Percentiles rank a stretch among this genome's conserved stretches.
These are phyloP conservation scores for Synergus umbraculus DNA, from an alignment of 2,888 invertebrate genomes.

Conservation along the genomic window DNA sequence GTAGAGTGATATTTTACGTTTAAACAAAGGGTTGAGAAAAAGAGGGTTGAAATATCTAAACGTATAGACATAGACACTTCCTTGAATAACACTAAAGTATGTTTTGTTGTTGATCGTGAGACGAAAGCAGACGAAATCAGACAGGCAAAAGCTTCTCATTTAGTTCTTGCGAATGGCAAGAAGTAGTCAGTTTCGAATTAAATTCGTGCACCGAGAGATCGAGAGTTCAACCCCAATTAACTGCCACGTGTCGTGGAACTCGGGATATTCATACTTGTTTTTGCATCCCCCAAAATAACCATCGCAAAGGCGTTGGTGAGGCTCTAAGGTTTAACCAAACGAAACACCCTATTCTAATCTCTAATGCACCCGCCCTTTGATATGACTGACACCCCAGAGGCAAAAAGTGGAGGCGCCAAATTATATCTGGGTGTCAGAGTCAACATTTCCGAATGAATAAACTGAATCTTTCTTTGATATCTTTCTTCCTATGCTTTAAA, in stretches of 20 bases:
- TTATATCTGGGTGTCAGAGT: slow-evolving; percentile 44
- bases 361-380: slow-evolving; percentile 63
- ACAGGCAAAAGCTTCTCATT: slow-evolving; percentile 18
- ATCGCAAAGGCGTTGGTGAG: slow-evolving; percentile 50
- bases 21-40: too few species aligned
- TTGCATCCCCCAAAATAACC: slow-evolving; percentile 54
- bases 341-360: slow-evolving; percentile 60
- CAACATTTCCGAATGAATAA: slow-evolving; percentile 47
- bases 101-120: not conserved
- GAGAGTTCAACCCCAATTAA: slow-evolving; percentile 65
- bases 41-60: not conserved
- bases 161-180: slow-evolving; percentile 26
- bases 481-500: too few species aligned
- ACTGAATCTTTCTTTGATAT: not conserved
- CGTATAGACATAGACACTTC: not conserved
- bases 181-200: slow-evolving; percentile 45
- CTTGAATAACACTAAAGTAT: not conserved
- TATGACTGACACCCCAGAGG: slow-evolving; percentile 51
- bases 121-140: not conserved
- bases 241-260: slow-evolving; percentile 62
- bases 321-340: slow-evolving; percentile 57
- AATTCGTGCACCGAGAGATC: slow-evolving; percentile 53
- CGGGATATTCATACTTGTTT: slow-evolving; percentile 66
- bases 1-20: not conserved
- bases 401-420: slow-evolving; percentile 53